Base-by-base conservation (phyloP, 2,888 invertebrate species). In the Trisateles emortualis region DNA sequence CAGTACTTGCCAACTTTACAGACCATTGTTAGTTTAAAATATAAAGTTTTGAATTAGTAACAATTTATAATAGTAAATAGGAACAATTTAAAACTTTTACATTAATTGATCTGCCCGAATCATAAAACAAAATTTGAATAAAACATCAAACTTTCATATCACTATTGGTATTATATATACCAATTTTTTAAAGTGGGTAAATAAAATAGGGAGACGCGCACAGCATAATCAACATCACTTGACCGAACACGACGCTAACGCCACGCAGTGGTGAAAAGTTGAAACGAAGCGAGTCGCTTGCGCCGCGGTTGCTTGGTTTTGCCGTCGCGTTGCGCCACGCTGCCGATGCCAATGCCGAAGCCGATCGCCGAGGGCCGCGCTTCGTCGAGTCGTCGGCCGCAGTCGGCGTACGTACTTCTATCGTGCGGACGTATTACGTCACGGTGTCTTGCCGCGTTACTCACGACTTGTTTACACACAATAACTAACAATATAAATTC, bases 401-500 rank as follows among this genome's bases (percentile, higher is more conserved):
- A 85, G 84, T 88, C 82, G 79, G 69, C 79, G 76, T 74, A 74
- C 74, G 76, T 71, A 69, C 70, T 66, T 77, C 68, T 77, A 56
- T 49, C 52, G 82, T 77, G 73, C 58, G 81, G 75, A 73, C 81
- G 87, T 76, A 66, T 79, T 72, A 69, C 60, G 83, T 81, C 75
- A 69, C 60, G 68, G 78, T 68, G 68, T 70, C 61, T 62, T 76
- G 78, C 76, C 82, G 86, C 81, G 83, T 83, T 78, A 78, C 64
- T 77, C 76, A 80, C 86, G 85, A 79, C 78, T 89, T 90, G 90
- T 92, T 92, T 90, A 91, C 89, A 79, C 79, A 81, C 75, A 79
- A 68, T 76, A 78, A 84, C 76, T 76, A 80, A 81, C 76, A 78
- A 79, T 82, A 83, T 72, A 69, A 81, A 77, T 81, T 84, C 80